Conservation (phyloP, 2,888 invertebrate species). For the Allophyes oxyacanthae region DNA sequence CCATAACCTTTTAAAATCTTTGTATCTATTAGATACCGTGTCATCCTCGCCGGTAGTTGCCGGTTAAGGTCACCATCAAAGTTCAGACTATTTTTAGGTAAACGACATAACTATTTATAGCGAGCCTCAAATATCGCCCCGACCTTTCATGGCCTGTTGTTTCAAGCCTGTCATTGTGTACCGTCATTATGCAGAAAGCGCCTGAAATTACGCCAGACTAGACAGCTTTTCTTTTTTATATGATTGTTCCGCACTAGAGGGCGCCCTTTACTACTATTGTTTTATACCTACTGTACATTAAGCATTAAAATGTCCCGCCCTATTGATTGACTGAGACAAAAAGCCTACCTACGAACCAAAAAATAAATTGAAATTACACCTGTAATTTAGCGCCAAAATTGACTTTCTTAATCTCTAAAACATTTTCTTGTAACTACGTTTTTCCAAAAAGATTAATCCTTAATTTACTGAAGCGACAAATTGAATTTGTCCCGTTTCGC, state of each 20-base stretch:
- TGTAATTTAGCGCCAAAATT: conserved; percentile 19
- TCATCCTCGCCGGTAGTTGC: conserved; percentile 41
- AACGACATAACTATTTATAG: conserved; percentile 70
- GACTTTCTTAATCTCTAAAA: conserved; percentile 37
- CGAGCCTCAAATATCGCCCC: conserved; percentile 60
- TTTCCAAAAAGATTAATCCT: conserved; percentile 46
- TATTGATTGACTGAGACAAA: too few species aligned
- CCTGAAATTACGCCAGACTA: not conserved
- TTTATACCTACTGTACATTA: too few species aligned
- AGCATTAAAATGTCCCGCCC: too few species aligned
- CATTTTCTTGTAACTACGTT: conserved; percentile 42
- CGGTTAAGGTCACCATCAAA: conserved; percentile 54
- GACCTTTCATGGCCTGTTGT: conserved; percentile 70
- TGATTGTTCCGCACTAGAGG: not conserved
- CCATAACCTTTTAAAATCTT: conserved; percentile 38
- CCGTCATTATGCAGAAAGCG: conserved; percentile 6
- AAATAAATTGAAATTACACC: conserved; percentile 13
- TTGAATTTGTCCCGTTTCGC: conserved; percentile 61
- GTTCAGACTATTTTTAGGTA: conserved; percentile 72
- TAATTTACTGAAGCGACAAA: conserved; percentile 64
- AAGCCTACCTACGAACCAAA: not conserved
- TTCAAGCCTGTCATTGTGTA: conserved; percentile 31
- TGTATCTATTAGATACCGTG: conserved; percentile 27
- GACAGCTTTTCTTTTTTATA: not conserved
- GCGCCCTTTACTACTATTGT: not conserved